Percentiles rank a stretch among this genome's conserved stretches.
phyloP scores from a whole-genome alignment of 1,140 invertebrate genomes.

The Ooceraea biroi region DNA sequence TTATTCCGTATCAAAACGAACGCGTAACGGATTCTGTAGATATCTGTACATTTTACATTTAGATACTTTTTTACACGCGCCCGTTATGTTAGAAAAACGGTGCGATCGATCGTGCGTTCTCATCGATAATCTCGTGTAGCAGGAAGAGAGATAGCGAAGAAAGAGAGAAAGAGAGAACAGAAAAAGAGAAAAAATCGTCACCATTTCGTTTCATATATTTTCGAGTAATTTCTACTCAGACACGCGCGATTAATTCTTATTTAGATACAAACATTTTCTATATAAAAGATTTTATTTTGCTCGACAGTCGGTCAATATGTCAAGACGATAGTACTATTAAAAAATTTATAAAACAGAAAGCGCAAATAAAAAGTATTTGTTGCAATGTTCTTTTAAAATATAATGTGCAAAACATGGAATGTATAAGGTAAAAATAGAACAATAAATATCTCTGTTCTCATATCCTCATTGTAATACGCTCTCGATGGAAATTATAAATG shows the following conservation, averaged over 20 bases:
- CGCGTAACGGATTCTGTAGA: neutral
- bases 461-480: no score
- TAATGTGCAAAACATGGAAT: no score
- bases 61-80: conserved; percentile 32
- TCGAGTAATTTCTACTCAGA: conserved; percentile 15
- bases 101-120: conserved; percentile 8
- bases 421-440: no score
- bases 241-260: conserved; percentile 29
- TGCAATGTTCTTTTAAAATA: neutral
- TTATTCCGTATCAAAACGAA: neutral
- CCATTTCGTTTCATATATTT: conserved; percentile 42
- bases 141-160: conserved; percentile 3
- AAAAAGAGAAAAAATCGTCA: conserved; percentile 12
- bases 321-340: neutral
- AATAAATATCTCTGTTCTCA: no score
- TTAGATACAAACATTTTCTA: conserved; percentile 28
- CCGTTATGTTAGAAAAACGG: conserved; percentile 14
- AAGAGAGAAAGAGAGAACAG: neutral
- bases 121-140: conserved; percentile 32
- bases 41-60: conserved; percentile 36
- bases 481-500: no score
- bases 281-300: neutral
- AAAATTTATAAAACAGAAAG: neutral
- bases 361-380: neutral
- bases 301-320: conserved; percentile 11